phyloP scores from a whole-genome alignment of 2,797 vertebrate genomes.

The Danionella dracula region DNA sequence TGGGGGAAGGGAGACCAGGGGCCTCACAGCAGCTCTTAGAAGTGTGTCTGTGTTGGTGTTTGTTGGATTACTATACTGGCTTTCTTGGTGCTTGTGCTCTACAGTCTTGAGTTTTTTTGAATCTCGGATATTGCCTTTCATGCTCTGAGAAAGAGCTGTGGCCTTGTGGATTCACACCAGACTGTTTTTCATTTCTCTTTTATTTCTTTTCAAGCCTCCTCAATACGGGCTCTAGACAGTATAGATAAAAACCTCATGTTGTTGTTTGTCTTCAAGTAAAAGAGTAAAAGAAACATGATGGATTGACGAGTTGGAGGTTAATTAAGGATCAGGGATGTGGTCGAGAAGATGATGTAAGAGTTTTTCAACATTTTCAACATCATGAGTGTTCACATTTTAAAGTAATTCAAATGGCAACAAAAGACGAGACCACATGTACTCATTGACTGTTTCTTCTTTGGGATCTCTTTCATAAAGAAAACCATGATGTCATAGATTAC shows the following conservation, averaged over 20 bases:
- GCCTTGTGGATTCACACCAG: constrained; percentile 28
- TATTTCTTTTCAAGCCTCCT: background rate
- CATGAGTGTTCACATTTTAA: too few relatives aligned
- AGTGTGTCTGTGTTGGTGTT: constrained; percentile 36
- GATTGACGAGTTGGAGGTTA: background rate
- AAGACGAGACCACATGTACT: too few relatives aligned
- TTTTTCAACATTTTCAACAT: too few relatives aligned
- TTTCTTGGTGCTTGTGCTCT: constrained; percentile 41
- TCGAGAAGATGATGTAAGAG: background rate
- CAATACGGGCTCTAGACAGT: background rate
- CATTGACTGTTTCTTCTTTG: too few relatives aligned
- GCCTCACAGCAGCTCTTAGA: constrained; percentile 27
- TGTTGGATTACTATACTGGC: constrained; percentile 32
- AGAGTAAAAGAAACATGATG: background rate
- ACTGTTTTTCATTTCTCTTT: constrained; percentile 34
- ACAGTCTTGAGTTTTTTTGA: constrained; percentile 20
- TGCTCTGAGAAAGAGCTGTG: constrained; percentile 48
- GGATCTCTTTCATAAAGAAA: too few relatives aligned
- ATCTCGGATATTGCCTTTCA: constrained; percentile 53
- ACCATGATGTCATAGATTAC: too few relatives aligned
- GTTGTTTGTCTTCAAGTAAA: constrained; percentile 5
- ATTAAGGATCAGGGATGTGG: background rate
- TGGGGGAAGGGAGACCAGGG: background rate
- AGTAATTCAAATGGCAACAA: too few relatives aligned
- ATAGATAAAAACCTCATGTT: background rate